Evolutionary conservation across 2,888 invertebrate species (phyloP).

Genomic region (Altica lythri): DNA sequence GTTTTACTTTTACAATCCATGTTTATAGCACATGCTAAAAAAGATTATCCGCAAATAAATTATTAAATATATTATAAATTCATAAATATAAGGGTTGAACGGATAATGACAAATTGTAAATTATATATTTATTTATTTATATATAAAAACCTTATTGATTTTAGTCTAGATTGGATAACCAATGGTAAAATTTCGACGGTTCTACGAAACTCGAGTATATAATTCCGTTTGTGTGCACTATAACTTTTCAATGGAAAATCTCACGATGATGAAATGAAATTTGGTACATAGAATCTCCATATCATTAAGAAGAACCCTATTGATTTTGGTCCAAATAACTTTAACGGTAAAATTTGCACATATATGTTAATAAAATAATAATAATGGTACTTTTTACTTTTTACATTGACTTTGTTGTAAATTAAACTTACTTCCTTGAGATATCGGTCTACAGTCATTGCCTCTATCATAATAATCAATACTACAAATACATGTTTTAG

Average conservation of each 20-base stretch:
- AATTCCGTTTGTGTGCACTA: too few species aligned
- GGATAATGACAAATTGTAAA: background rate
- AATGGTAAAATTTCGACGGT: too few species aligned
- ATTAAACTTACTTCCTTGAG: slow-evolving; percentile 24
- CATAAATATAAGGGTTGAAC: background rate
- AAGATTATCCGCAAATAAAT: background rate
- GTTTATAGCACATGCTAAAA: slow-evolving; percentile 41
- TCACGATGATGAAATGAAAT: too few species aligned
- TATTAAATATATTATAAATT: background rate
- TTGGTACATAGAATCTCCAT: too few species aligned
- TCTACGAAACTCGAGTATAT: too few species aligned
- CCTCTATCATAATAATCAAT: slow-evolving; percentile 40
- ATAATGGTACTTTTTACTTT: background rate
- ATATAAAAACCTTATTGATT: too few species aligned
- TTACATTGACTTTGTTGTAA: slow-evolving; percentile 11
- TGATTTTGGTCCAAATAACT: too few species aligned
- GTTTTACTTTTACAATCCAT: slow-evolving; percentile 33
- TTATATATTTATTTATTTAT: background rate
- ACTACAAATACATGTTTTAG: slow-evolving; percentile 37
- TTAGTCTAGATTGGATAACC: too few species aligned
- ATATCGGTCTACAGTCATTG: slow-evolving; percentile 40
- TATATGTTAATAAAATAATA: background rate
- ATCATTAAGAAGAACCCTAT: too few species aligned
- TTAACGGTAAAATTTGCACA: too few species aligned
- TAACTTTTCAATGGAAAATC: too few species aligned